phyloP scores from a whole-genome alignment of 2,797 vertebrate species.

The Aeoliscus strigatus region DNA sequence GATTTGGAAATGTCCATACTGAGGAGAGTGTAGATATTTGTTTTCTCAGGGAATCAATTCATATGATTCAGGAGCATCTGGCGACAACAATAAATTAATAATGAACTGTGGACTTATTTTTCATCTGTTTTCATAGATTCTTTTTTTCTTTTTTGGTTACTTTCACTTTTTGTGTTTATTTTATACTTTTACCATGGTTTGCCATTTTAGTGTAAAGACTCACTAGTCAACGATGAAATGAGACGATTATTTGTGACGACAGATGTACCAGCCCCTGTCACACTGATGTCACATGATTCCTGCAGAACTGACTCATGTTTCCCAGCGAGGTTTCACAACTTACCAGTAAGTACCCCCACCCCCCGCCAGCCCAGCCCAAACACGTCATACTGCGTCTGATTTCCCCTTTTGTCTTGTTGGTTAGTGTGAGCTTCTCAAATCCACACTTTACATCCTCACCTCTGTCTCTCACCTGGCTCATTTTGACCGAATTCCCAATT shows the following conservation, averaged over 20 bases:
- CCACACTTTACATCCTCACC: slow-evolving; percentile 16
- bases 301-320: slow-evolving; percentile 56
- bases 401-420: slow-evolving; percentile 1
- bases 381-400: slow-evolving; percentile 8
- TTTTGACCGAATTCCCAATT: slow-evolving; percentile 64
- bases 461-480: slow-evolving; percentile 14
- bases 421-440: slow-evolving; percentile 12
- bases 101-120: too few species aligned
- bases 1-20: neutral
- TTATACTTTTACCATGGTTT: too few species aligned
- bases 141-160: too few species aligned
- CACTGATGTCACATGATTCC: slow-evolving; percentile 56
- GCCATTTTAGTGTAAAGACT: too few species aligned
- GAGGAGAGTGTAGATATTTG: too few species aligned
- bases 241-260: slow-evolving; percentile 22
- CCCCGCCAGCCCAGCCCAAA: slow-evolving; percentile 9
- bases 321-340: slow-evolving; percentile 40
- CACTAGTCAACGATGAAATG: too few species aligned
- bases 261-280: slow-evolving; percentile 42
- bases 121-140: too few species aligned
- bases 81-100: too few species aligned
- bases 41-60: too few species aligned
- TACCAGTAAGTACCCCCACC: slow-evolving; percentile 38
- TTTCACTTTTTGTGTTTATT: too few species aligned
- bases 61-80: too few species aligned